Evolutionary conservation across 2,888 invertebrate genomes (phyloP), one percentile per base, ranked within the genome.

Genomic region (Lymantria dispar): DNA sequence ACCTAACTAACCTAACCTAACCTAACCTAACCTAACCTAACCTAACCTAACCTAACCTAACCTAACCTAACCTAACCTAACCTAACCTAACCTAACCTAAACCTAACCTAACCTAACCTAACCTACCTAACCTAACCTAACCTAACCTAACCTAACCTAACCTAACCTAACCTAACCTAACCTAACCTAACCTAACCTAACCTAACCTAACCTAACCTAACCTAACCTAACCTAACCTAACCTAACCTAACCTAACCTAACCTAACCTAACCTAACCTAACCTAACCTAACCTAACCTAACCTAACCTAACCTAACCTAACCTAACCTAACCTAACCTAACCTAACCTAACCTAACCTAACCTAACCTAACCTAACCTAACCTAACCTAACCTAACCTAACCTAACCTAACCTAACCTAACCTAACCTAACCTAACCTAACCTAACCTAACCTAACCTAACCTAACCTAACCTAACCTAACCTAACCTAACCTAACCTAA

Each of bases 31-130:
- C 50, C 57, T 49, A 53, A 54, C 54, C 54, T 55, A 55, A 55
- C 58, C 55, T 51, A 55, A 55, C 53, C 53, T 51, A 54, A 56
- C 55, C 51, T 59, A 50, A 54, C 48, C 50, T 54, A 54, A 52
- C 52, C 50, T 54, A 50, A 52, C 51, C 48, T 54, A 51, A 51
- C 53, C 53, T 51, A 53, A 53, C 52, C 52, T 58, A 45, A 45
- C 45, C 45, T 50, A 48, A 48, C 50, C 52, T 50, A 45, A 47
- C 43, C 94, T 92, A 73, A 22, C 22, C 22, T 22, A 22, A n/a
- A 22, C 22, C 65, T 62, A 58, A 22, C 54, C 43, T 51, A 45
- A 40, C 45, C 43, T 44, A 37, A 50, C 44, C 45, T 47, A 47
- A 47, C 47, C 41, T 42, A 22, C 22, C 65, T 62, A 58, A 22